Conservation (phyloP, 2,113 vertebrate genomes). For the Pomatorhinus ruficollis region DNA sequence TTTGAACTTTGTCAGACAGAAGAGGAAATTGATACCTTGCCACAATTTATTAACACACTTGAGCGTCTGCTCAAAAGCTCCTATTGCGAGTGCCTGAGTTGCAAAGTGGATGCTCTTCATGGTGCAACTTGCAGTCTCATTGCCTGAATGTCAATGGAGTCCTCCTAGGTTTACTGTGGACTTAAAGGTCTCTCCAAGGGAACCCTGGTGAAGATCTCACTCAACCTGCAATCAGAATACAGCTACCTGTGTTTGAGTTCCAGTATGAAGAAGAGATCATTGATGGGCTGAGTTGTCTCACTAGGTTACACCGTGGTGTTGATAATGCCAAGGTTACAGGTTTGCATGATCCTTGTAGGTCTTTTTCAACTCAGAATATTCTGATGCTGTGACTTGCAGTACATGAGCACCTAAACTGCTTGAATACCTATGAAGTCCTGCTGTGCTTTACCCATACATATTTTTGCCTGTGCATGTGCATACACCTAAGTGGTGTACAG, state of each 20-base stretch:
- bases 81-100: background rate
- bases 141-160: background rate
- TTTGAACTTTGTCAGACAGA: conserved; percentile 14
- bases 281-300: background rate
- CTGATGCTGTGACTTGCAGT: background rate
- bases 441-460: background rate
- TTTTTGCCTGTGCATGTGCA: background rate
- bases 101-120: background rate
- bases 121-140: background rate
- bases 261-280: background rate
- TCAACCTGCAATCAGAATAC: background rate
- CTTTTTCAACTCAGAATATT: background rate
- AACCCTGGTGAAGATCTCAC: background rate
- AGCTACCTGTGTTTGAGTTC: background rate
- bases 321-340: background rate
- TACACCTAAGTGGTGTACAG: background rate
- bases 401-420: background rate
- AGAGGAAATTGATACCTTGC: background rate
- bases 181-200: background rate
- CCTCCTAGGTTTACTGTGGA: background rate
- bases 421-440: background rate
- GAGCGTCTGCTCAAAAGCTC: background rate
- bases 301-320: background rate
- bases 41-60: background rate
- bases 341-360: background rate